phyloP scores from a whole-genome alignment of 2,888 invertebrate species.

The Chrysolina americana region DNA sequence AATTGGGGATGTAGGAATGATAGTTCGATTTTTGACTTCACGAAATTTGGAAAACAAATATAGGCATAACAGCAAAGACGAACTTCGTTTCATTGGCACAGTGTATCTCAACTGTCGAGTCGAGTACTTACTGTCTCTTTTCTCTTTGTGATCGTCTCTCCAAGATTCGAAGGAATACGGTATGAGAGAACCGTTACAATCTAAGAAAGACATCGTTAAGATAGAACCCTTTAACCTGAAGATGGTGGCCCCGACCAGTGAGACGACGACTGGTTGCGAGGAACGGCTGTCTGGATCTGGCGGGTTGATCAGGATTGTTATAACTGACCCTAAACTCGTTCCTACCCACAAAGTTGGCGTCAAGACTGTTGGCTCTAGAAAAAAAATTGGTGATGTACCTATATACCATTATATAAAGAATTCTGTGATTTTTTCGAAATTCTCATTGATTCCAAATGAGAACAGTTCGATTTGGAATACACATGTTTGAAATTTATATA shows the following conservation, averaged over 20 bases:
- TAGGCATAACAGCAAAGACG: background rate
- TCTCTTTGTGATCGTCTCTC: constrained; percentile 88
- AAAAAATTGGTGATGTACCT: constrained; percentile 12
- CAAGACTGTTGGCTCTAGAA: constrained; percentile 84
- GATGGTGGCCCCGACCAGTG: constrained; percentile 95
- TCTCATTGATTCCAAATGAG: too few relatives aligned
- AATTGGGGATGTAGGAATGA: too few relatives aligned
- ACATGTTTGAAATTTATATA: too few relatives aligned
- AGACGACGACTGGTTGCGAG: constrained; percentile 89
- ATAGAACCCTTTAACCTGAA: constrained; percentile 97
- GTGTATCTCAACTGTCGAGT: too few relatives aligned
- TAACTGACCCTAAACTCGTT: constrained; percentile 95
- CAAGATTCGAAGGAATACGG: constrained; percentile 93
- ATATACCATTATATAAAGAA: too few relatives aligned
- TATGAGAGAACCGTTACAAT: constrained; percentile 93
- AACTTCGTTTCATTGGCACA: background rate
- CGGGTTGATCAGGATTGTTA: constrained; percentile 91
- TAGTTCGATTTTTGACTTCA: too few relatives aligned
- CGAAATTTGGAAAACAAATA: too few relatives aligned
- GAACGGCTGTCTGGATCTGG: constrained; percentile 85
- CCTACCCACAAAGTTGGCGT: constrained; percentile 97
- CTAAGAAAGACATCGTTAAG: constrained; percentile 94
- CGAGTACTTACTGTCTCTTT: constrained; percentile 65
- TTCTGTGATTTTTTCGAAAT: too few relatives aligned
- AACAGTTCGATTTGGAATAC: too few relatives aligned